Base-by-base conservation (phyloP, 2,888 invertebrate genomes). In the Liposcelis brunnea region DNA sequence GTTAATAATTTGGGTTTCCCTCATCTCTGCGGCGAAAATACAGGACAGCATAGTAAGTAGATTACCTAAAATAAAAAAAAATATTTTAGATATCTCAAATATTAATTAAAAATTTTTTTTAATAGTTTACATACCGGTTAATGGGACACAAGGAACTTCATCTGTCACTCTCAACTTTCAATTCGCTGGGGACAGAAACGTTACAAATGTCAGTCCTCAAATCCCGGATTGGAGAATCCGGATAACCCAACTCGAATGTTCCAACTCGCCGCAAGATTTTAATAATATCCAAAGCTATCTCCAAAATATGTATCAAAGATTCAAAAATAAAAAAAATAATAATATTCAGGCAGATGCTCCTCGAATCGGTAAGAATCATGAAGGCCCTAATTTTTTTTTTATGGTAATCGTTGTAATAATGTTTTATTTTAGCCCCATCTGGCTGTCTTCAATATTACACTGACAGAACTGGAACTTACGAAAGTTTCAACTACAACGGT, bases 381-480 rank as follows among this genome's bases (percentile, higher is more conserved):
- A 26, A 26, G 26, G 26, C 26, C 5, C 26, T 26, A 26, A n/a
- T n/a, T 31, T 38, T 43, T 12, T 1, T 40, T 43, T 0, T 53
- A 68, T n/a, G 35, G 42, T 18, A 15, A 11, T 40, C 12, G 14
- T 44, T 26, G 26, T 26, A 26, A 26, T 8, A 26, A n/a, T n/a
- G n/a, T n/a, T n/a, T n/a, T n/a, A n/a, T 54, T 56, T 40, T 51
- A 64, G 75, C 80, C 1, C 80, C 80, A 0, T 65, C 68, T 1
- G 79, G 78, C 34, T 78, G 78, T 43, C 64, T 76, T 14, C 80
- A 80, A 53, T 80, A 72, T 61, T 76, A 67, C 56, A 74, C 74
- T 0, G 72, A 73, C 42, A 57, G 67, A 1, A 55, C 61, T 0
- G 77, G 76, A 0, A 55, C 57, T 5, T 67, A 80, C 49, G 71